Conservation (phyloP, 2,113 vertebrate species). For the Numenius arquata region DNA sequence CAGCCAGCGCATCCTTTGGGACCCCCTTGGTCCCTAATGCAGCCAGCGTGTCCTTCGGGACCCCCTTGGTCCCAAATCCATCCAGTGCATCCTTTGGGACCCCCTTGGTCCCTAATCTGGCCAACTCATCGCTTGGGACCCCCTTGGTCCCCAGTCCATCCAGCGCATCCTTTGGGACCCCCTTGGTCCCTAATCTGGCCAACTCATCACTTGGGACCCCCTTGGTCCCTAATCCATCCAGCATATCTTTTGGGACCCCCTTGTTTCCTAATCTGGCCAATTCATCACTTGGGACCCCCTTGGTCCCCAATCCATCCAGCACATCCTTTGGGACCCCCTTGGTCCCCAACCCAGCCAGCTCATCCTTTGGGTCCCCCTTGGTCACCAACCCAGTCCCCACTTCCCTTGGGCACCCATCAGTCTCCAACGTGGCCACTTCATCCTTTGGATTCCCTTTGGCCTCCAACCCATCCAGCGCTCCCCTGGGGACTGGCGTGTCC, state of each 20-base stretch:
- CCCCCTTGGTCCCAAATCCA: not conserved
- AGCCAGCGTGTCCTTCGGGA: not conserved
- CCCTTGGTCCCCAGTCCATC: too few relatives aligned
- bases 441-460: not conserved
- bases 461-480: not conserved
- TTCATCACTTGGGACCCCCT: too few relatives aligned
- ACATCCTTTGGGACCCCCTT: not conserved
- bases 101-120: too few relatives aligned
- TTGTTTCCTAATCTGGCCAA: too few relatives aligned
- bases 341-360: not conserved
- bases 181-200: not conserved
- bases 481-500: accelerated
- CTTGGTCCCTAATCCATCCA: not conserved
- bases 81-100: too few relatives aligned
- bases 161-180: not conserved
- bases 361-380: not conserved
- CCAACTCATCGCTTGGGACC: too few relatives aligned
- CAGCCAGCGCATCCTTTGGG: not conserved
- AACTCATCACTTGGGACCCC: not conserved
- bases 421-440: not conserved
- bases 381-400: not conserved
- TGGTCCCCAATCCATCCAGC: not conserved
- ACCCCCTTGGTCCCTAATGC: not conserved
- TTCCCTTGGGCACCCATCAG: not conserved
- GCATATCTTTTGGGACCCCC: not conserved